A percentile compares a stretch with the other conserved stretches of the same genome.
Evolutionary conservation across 2,888 invertebrate species (phyloP).

Genomic region (Chironomus riparius): DNA sequence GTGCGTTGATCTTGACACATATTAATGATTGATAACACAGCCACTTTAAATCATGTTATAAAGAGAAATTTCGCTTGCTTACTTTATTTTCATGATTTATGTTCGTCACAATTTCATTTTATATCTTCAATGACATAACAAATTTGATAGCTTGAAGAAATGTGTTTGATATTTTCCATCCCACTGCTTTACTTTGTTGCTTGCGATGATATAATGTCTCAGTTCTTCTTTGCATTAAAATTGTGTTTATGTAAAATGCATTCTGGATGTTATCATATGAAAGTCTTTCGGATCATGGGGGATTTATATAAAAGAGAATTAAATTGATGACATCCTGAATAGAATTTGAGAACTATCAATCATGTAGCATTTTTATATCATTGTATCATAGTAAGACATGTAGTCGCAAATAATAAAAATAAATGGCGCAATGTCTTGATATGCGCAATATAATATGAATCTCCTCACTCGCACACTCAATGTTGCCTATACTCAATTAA

Average conservation of each 20-base stretch:
- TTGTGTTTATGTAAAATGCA: neutral
- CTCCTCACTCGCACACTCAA: neutral
- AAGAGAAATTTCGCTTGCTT: neutral
- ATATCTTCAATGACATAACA: too few relatives aligned
- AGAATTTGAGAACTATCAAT: constrained; percentile 16
- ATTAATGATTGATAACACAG: neutral
- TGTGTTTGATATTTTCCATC: too few relatives aligned
- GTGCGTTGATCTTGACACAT: too few relatives aligned
- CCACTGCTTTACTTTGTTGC: too few relatives aligned
- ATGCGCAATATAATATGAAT: too few relatives aligned
- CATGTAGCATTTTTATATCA: neutral
- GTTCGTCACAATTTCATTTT: too few relatives aligned
- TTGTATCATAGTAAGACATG: neutral
- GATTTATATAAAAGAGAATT: neutral
- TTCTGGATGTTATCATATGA: neutral
- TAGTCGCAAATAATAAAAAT: neutral
- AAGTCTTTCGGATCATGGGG: too few relatives aligned
- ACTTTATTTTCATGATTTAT: neutral
- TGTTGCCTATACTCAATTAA: constrained; percentile 13
- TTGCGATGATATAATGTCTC: too few relatives aligned
- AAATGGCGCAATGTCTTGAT: too few relatives aligned
- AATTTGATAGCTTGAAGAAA: too few relatives aligned
- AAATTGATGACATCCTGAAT: constrained; percentile 25
- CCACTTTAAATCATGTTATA: neutral
- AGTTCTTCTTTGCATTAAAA: too few relatives aligned